Evolutionary conservation across 2,888 invertebrate species (phyloP).

Genomic region (Tenthredo livida): DNA sequence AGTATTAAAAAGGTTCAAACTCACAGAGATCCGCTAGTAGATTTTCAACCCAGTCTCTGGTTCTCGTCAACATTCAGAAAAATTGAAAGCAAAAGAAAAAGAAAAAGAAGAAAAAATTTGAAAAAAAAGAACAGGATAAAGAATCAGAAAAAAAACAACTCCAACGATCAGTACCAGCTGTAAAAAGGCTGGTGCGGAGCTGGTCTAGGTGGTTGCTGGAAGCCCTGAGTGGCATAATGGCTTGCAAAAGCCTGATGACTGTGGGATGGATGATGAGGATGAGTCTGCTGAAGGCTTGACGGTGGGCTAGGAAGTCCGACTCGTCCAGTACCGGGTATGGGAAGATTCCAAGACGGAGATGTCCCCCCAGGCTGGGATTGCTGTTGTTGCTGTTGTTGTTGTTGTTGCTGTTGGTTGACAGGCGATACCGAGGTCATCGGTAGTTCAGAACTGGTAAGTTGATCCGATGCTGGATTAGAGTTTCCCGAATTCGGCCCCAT

Average conservation of each 20-base stretch:
- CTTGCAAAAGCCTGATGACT: conserved; percentile 71
- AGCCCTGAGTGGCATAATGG: conserved; percentile 70
- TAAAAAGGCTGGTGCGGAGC: conserved; percentile 71
- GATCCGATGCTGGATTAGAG: conserved; percentile 69
- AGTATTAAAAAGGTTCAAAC: not conserved
- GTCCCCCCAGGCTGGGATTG: conserved; percentile 62
- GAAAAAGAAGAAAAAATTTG: not conserved
- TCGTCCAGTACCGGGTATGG: conserved; percentile 65
- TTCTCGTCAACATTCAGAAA: not conserved
- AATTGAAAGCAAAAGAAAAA: not conserved
- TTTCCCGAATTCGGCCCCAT: conserved; percentile 79
- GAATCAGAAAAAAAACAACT: conserved; percentile 1
- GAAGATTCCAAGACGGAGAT: conserved; percentile 72
- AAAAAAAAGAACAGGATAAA: not conserved
- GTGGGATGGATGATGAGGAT: conserved; percentile 66
- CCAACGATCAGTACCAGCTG: conserved; percentile 68
- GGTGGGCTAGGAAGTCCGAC: conserved; percentile 69
- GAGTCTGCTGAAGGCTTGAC: conserved; percentile 66
- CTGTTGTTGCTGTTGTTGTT: conserved; percentile 58
- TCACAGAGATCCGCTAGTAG: not conserved
- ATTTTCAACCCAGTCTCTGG: not conserved
- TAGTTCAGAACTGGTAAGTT: conserved; percentile 68
- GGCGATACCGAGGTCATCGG: conserved; percentile 46
- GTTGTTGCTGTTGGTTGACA: conserved; percentile 55
- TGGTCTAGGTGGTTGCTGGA: conserved; percentile 72